These are phyloP conservation scores for Synanthedon myopaeformis DNA, from an alignment of 2,888 invertebrate species.

Conservation along the genomic window DNA sequence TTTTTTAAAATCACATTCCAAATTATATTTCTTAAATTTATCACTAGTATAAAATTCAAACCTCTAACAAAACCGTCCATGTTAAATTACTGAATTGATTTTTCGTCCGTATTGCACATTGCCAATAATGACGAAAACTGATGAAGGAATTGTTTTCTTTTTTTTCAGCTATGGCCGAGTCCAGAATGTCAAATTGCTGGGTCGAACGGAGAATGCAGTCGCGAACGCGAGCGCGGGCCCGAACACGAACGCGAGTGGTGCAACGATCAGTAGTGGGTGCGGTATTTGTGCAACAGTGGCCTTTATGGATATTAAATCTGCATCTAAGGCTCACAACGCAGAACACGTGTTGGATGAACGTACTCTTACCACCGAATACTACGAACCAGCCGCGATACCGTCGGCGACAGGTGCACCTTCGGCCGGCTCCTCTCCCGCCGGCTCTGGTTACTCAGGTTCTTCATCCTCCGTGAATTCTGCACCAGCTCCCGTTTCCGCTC, in stretches of 20 bases:
- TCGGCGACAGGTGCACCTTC: conserved; percentile 69
- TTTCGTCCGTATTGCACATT: too few species aligned
- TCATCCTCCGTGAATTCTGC: conserved; percentile 71
- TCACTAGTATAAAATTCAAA: too few species aligned
- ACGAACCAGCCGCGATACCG: conserved; percentile 85
- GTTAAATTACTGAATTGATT: too few species aligned
- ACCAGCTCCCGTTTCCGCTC: conserved; percentile 47
- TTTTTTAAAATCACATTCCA: too few species aligned
- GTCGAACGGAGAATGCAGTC: conserved; percentile 70
- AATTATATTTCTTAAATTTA: too few species aligned
- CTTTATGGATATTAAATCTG: conserved; percentile 97
- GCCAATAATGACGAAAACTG: too few species aligned
- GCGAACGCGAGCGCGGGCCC: conserved; percentile 63
- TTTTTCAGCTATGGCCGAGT: conserved; percentile 93
- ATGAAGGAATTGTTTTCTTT: too few species aligned
- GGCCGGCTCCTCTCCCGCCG: conserved; percentile 66
- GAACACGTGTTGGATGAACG: conserved; percentile 91
- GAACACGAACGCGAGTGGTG: conserved; percentile 62
- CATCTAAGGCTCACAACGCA: conserved; percentile 91
- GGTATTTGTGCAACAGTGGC: conserved; percentile 89
- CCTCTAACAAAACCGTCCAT: too few species aligned
- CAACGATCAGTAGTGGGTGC: conserved; percentile 71
- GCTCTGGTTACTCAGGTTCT: conserved; percentile 74
- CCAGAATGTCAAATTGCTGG: conserved; percentile 95
- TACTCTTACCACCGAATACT: conserved; percentile 90